Percentiles rank a stretch among this genome's conserved stretches.
These are phyloP conservation scores for Microtus ochrogaster DNA, from an alignment of 2,113 vertebrate species.

Conservation along the genomic window DNA sequence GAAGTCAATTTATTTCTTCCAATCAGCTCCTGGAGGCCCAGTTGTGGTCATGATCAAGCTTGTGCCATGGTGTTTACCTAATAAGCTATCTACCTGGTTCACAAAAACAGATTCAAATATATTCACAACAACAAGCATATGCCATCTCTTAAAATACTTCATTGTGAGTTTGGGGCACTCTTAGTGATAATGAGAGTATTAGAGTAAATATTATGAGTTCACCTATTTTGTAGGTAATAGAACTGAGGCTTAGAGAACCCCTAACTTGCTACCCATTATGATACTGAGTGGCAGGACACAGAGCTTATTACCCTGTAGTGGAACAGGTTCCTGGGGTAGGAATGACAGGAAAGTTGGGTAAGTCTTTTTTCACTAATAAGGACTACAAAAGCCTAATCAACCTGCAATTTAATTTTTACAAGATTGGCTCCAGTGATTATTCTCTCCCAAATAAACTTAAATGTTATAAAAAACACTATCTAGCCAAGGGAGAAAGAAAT, in stretches of 20 bases:
- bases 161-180: not conserved
- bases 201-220: not conserved
- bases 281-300: not conserved
- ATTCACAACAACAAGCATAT: not conserved
- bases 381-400: not conserved
- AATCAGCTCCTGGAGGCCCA: not conserved
- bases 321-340: not conserved
- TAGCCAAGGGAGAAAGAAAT: not conserved
- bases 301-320: not conserved
- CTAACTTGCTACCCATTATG: not conserved
- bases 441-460: not conserved
- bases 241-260: not conserved
- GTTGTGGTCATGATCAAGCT: not conserved
- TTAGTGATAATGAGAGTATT: not conserved
- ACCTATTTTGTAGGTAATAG: not conserved
- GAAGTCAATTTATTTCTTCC: not conserved
- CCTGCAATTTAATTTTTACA: not conserved
- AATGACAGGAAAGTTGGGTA: not conserved
- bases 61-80: not conserved
- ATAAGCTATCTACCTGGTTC: not conserved
- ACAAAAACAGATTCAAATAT: slow-evolving; percentile 30
- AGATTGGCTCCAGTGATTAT: no score
- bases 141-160: not conserved
- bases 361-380: not conserved
- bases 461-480: not conserved